phyloP scores from a whole-genome alignment of 2,113 vertebrate species.

The Xenopus laevis region DNA sequence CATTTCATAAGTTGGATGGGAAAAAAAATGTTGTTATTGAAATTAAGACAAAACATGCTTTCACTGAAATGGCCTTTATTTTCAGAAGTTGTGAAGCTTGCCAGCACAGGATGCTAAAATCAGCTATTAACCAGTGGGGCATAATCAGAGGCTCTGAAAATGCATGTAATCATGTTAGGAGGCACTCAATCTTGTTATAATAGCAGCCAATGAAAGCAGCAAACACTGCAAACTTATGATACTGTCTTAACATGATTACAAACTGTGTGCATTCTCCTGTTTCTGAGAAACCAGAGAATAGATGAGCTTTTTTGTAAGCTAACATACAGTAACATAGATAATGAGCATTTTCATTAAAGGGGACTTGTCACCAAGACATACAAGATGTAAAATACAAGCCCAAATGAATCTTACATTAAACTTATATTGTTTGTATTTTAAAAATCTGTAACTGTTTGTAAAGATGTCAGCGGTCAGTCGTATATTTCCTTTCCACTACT shows the following conservation, averaged over 20 bases:
- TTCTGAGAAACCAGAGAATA: too few relatives aligned
- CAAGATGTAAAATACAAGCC: too few relatives aligned
- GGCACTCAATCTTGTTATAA: constrained; percentile 26
- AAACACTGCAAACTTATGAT: constrained; percentile 5
- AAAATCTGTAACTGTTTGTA: too few relatives aligned
- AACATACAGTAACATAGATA: too few relatives aligned
- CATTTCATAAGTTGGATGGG: constrained; percentile 38
- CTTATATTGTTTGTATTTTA: too few relatives aligned
- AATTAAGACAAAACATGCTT: constrained; percentile 43
- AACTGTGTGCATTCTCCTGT: too few relatives aligned
- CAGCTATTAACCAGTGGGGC: constrained; percentile 28
- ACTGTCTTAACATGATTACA: constrained; percentile 31
- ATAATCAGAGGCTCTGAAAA: constrained; percentile 26
- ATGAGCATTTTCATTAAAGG: too few relatives aligned
- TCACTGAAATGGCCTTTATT: constrained; percentile 32
- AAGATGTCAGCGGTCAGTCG: too few relatives aligned
- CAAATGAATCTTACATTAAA: too few relatives aligned
- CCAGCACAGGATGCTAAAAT: constrained; percentile 24
- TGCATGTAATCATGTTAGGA: constrained; percentile 12
- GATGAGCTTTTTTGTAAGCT: too few relatives aligned
- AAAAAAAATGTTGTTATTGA: constrained; percentile 41
- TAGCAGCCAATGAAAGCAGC: constrained; percentile 23
- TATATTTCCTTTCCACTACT: too few relatives aligned
- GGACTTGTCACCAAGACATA: too few relatives aligned
- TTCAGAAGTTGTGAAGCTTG: constrained; percentile 28